Evolutionary conservation across 2,888 invertebrate species (phyloP).

Genomic region (Teleogryllus oceanicus): DNA sequence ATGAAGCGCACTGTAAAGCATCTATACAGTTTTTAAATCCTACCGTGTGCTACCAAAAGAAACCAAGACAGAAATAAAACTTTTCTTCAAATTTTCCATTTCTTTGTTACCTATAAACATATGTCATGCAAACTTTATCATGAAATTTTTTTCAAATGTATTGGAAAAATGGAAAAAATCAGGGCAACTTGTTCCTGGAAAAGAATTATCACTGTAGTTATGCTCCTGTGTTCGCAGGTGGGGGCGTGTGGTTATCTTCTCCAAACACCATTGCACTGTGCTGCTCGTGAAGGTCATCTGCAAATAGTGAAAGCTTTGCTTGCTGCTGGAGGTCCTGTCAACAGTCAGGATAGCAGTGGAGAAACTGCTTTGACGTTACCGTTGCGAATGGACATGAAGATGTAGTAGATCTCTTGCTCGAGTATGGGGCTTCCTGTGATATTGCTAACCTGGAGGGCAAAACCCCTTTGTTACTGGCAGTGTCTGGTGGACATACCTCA

Average conservation of each 20-base stretch:
- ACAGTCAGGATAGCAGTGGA: background rate
- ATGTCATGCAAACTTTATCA: too few species aligned
- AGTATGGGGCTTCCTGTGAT: background rate
- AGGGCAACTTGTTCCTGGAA: too few species aligned
- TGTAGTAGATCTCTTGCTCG: background rate
- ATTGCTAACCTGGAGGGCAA: background rate
- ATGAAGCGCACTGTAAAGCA: too few species aligned
- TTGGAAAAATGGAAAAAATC: too few species aligned
- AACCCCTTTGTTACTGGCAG: background rate
- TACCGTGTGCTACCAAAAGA: too few species aligned
- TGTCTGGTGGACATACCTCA: background rate
- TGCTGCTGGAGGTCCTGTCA: background rate
- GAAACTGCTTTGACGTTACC: background rate
- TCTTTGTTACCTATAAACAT: too few species aligned
- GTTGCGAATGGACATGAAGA: background rate
- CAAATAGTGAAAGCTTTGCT: background rate
- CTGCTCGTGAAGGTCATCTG: background rate
- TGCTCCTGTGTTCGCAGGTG: background rate
- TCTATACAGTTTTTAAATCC: too few species aligned
- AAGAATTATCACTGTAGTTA: too few species aligned
- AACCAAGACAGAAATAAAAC: too few species aligned
- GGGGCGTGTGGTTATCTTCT: background rate
- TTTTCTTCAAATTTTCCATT: too few species aligned
- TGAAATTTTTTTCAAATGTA: too few species aligned
- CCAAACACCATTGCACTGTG: background rate